Conservation (phyloP, 1,140 invertebrate species). For the Ganaspis sp. region DNA sequence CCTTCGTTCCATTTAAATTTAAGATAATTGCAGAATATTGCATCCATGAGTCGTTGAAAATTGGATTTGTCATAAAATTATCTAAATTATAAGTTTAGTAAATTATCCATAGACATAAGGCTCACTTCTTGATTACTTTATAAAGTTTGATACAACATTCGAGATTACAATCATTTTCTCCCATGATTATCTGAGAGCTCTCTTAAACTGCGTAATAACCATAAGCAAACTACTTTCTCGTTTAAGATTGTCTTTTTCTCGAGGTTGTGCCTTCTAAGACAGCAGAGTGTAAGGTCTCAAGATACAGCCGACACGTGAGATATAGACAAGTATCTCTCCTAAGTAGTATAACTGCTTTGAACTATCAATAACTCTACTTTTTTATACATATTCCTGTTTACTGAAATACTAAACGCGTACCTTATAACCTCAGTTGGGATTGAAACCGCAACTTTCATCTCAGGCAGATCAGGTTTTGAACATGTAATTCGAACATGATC, state of each 20-base stretch:
- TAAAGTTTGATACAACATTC: slow-evolving; percentile 17
- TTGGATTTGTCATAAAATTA: slow-evolving; percentile 20
- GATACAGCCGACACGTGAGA: slow-evolving; percentile 15
- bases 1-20: no score
- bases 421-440: slow-evolving; percentile 15
- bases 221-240: slow-evolving; percentile 27
- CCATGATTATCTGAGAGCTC: slow-evolving; percentile 12
- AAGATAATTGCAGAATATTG: no score
- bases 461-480: slow-evolving; percentile 11
- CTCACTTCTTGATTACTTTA: slow-evolving; percentile 23
- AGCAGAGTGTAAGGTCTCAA: not conserved
- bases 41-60: not conserved
- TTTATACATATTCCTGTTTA: slow-evolving; percentile 18
- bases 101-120: slow-evolving; percentile 19
- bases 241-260: slow-evolving; percentile 19
- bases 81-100: slow-evolving; percentile 8
- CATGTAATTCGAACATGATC: slow-evolving; percentile 20
- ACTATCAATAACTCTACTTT: slow-evolving; percentile 22
- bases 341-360: slow-evolving; percentile 11
- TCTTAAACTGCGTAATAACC: slow-evolving; percentile 22
- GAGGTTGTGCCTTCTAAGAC: not conserved
- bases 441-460: slow-evolving; percentile 30
- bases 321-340: slow-evolving; percentile 9
- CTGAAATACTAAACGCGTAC: slow-evolving; percentile 12
- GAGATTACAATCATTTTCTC: slow-evolving; percentile 23